Evolutionary conservation across 2,797 vertebrate genomes (phyloP).

Genomic region (Monodelphis domestica): DNA sequence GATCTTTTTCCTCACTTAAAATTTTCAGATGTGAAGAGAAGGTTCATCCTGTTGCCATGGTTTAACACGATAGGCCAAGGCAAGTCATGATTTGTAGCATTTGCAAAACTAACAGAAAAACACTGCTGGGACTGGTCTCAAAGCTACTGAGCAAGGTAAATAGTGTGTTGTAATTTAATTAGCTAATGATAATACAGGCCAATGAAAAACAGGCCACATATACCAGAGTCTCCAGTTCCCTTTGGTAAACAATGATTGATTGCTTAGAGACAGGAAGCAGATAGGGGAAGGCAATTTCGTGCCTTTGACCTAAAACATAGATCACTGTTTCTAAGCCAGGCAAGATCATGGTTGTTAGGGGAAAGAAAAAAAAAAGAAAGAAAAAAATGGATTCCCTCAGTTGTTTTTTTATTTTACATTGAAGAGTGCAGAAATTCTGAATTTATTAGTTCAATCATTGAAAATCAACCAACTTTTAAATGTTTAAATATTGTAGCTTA

Average conservation of each 20-base stretch:
- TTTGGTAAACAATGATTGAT: constrained; percentile 75
- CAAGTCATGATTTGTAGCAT: constrained; percentile 49
- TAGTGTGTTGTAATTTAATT: constrained; percentile 79
- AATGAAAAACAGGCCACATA: constrained; percentile 77
- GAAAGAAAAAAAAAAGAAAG: neutral
- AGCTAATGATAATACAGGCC: constrained; percentile 80
- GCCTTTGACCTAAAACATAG: constrained; percentile 77
- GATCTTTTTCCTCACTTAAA: constrained; percentile 23
- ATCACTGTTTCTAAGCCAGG: constrained; percentile 58
- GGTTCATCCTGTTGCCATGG: neutral
- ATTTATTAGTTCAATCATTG: neutral
- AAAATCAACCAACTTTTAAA: neutral
- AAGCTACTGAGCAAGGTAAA: constrained; percentile 69
- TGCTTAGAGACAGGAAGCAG: constrained; percentile 74
- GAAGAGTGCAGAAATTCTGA: constrained; percentile 22
- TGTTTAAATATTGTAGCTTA: neutral
- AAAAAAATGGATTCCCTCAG: constrained; percentile 56
- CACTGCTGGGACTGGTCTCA: constrained; percentile 65
- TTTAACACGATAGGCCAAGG: constrained; percentile 51
- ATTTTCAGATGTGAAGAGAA: constrained; percentile 17
- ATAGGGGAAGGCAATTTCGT: constrained; percentile 72
- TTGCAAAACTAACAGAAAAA: constrained; percentile 77
- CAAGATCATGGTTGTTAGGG: constrained; percentile 50
- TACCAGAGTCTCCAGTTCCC: constrained; percentile 67
- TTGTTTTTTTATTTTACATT: constrained; percentile 12